phyloP scores from a whole-genome alignment of 53 echinoderm and acorn worm genomes.

The Holothuria leucospilota region DNA sequence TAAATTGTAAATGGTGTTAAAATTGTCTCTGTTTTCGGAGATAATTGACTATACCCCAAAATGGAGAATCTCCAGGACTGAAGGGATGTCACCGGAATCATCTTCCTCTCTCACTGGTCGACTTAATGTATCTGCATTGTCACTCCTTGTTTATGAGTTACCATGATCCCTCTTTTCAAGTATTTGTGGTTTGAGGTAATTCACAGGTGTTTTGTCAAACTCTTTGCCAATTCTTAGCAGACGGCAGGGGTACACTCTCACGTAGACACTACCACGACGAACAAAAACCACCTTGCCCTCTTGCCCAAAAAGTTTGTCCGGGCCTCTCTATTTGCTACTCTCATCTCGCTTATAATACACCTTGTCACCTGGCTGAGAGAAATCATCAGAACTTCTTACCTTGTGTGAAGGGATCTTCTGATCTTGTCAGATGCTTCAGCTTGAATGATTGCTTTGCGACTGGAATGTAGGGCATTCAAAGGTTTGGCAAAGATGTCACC shows the following conservation, averaged over 20 bases:
- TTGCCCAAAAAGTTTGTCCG: background rate
- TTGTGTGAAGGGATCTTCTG: conserved; percentile 20
- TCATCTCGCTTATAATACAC: conserved; percentile 10
- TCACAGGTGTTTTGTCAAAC: background rate
- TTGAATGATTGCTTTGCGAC: conserved; percentile 20
- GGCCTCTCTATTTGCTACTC: background rate
- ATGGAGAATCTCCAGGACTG: background rate
- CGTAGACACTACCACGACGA: background rate
- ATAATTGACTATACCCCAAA: no score
- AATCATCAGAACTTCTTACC: conserved; percentile 10
- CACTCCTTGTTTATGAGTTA: background rate
- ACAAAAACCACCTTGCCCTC: conserved; percentile 1
- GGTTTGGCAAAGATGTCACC: conserved; percentile 8
- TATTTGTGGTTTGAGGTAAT: background rate
- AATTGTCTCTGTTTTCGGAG: no score
- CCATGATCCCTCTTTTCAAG: background rate
- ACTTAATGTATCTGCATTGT: background rate
- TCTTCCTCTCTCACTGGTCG: background rate
- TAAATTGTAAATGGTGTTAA: no score
- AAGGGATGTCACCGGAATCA: background rate
- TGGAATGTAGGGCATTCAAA: conserved; percentile 27
- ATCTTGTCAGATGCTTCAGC: conserved; percentile 28
- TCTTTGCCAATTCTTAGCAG: background rate
- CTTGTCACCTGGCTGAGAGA: conserved; percentile 23
- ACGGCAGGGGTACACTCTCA: background rate